Evolutionary conservation across 2,113 vertebrate species (phyloP), one percentile per base, ranked within the genome.

Genomic region (Diphyllodes magnificus): DNA sequence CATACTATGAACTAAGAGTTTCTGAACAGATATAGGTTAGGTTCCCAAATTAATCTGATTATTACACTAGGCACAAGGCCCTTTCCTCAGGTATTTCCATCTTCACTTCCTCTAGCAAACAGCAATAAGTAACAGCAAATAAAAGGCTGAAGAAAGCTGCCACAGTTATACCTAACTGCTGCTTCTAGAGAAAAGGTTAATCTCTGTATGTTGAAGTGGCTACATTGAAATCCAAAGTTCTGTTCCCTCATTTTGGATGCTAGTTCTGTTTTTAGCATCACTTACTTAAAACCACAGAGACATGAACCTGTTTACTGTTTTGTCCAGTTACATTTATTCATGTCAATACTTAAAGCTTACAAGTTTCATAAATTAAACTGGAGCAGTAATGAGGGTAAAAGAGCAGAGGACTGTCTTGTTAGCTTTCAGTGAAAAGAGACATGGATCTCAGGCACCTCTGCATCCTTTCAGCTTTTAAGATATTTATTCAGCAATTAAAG

Each of bases 401-500:
- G 37, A 89, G 79, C 60, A 85, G 54, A 88, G 13, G 47, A 76
- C 71, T 40, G 20, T 88, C 93, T 61, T 92, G 51, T 75, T 89
- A 94, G 70, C 72, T 95, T 92, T 94, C 75, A 50, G 35, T 66
- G 91, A 72, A 94, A 95, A 89, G 75, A 79, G 66, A 85, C 73
- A 44, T 37, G 59, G 77, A 85, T 87, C 71, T 96, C 90, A 91
- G 71, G 78, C 76, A 95, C 57, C 61, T 92, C 47, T 92, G 35
- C 71, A 93, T 89, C 57, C 61, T 61, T 96, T 92, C 86, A 88
- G 83, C 71, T 94, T 90, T 80, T 92, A 97, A 90, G 44, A 77
- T 89, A 96, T 87, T 93, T 93, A 88, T 96, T 95, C 80, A 82
- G 69, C 79, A 96, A 93, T 92, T 94, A 92, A 81, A 88, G 21